Evolutionary conservation across 2,113 vertebrate species (phyloP).

Genomic region (Malurus cyaneus): DNA sequence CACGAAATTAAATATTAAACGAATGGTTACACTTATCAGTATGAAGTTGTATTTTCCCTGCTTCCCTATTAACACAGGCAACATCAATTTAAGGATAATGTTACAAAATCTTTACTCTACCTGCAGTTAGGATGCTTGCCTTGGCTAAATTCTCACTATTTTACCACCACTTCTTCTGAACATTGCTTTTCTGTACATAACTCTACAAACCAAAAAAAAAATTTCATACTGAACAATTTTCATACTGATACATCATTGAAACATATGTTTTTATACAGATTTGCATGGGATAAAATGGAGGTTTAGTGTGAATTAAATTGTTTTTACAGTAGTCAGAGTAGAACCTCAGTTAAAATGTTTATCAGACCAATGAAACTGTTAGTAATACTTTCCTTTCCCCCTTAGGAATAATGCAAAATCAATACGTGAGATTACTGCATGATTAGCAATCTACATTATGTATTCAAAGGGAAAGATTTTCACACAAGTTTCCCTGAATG

Average conservation of each 20-base stretch:
- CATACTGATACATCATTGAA: not conserved
- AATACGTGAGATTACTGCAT: not conserved
- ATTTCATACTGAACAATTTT: not conserved
- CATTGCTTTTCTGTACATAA: not conserved
- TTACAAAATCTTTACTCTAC: not conserved
- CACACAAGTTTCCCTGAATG: not conserved
- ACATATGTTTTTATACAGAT: not conserved
- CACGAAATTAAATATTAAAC: not conserved
- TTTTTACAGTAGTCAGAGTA: not conserved
- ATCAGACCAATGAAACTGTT: not conserved
- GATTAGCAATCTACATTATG: not conserved
- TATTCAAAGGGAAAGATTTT: conserved; percentile 19
- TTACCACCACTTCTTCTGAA: not conserved
- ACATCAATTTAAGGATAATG: not conserved
- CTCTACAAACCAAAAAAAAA: not conserved
- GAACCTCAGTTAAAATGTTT: not conserved
- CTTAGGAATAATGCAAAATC: not conserved
- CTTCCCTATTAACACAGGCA: not conserved
- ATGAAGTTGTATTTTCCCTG: not conserved
- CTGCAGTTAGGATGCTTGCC: not conserved
- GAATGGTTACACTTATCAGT: not conserved
- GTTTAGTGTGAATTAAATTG: not conserved
- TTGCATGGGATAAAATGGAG: not conserved
- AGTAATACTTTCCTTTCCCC: not conserved
- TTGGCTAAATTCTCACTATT: not conserved